Evolutionary conservation across 2,113 vertebrate species (phyloP), one percentile per base, ranked within the genome.

Genomic region (Drymodes brunneopygia): DNA sequence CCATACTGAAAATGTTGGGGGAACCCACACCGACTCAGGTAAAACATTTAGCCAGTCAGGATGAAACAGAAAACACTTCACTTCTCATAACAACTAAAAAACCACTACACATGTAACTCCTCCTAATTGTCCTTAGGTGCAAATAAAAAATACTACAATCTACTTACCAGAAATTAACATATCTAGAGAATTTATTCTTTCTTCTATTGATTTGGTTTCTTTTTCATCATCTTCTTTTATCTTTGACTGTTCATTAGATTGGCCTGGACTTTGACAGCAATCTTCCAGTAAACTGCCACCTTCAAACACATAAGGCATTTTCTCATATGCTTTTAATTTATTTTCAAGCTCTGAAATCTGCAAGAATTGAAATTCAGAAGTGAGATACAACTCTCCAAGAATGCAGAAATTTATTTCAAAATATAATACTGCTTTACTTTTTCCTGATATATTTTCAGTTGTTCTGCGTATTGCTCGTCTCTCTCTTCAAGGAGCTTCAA

Each of bases 291-390:
- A 82, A 91, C 42, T 86, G 51, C 45, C 50, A 81, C 79, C 48
- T 82, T 92, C 95, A 87, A 94, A 86, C 69, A 80, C 24, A 35
- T 56, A 95, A 12, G 96, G 94, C 27, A 90, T 91, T 78, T 56
- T 86, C 51, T 97, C 95, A 90, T 96, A 97, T 7, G 86, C 50
- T 88, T 92, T 83, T 57, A 98, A 94, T 91, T 97, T 97, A 82
- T 79, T 97, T 95, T 99, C 98, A 93, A 99, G 98, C 36, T 94
- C 98, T 47, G 93, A 86, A 92, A 99, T 97, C 99, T 99, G 96
- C 33, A 95, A 94, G 60, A 84, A 61, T 84, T 86, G 72, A 54
- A 90, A 92, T 67, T 72, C n/a, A 86, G 40, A 94, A 91, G n/a
- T 94, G 47, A 95, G 60, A 85, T 20, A 62, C 36, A 90, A 56